Percentiles rank a stretch among this genome's conserved stretches.
Evolutionary conservation across 2,113 vertebrate genomes (phyloP).

Genomic region (Chelonoidis abingdonii): DNA sequence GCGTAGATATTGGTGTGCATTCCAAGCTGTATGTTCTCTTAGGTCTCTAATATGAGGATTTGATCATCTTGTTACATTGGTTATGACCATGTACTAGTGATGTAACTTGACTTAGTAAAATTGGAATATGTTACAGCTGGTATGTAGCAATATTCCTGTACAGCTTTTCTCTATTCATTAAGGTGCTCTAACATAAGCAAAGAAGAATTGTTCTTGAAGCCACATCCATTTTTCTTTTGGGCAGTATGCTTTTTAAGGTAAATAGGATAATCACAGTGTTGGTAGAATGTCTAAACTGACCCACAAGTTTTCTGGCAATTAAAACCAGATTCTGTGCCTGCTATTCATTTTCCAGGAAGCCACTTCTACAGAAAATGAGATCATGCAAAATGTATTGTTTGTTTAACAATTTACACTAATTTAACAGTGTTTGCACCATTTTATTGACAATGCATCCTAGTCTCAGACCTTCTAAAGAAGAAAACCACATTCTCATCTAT

Average conservation of each 20-base stretch:
- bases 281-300: background rate
- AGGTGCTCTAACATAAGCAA: background rate
- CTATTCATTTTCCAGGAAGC: background rate
- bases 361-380: background rate
- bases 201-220: background rate
- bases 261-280: background rate
- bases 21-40: background rate
- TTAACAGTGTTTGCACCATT: background rate
- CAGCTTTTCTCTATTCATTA: background rate
- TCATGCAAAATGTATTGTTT: background rate
- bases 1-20: background rate
- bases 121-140: background rate
- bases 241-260: background rate
- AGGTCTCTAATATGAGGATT: background rate
- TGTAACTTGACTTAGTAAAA: background rate
- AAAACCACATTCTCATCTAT: background rate
- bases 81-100: background rate
- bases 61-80: background rate
- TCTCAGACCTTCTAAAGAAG: background rate
- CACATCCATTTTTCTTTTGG: background rate
- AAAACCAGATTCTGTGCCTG: background rate
- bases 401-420: background rate
- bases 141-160: background rate
- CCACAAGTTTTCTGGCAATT: background rate
- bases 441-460: background rate